Evolutionary conservation across 2,797 vertebrate species (phyloP), one percentile per base, ranked within the genome.

Genomic region (Knipowitschia caucasica): DNA sequence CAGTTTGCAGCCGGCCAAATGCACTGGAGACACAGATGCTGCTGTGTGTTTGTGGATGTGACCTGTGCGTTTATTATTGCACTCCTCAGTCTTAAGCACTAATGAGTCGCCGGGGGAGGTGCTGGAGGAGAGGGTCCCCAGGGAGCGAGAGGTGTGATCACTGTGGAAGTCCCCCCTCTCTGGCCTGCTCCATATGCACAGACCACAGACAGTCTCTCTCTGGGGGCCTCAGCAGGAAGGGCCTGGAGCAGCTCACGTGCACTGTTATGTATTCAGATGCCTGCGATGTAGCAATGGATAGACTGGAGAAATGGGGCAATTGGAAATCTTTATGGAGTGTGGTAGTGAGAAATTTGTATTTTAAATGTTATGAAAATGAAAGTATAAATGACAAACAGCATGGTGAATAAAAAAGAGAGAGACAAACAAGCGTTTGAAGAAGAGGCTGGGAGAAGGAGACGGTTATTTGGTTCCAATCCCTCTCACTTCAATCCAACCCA

Each of bases 61-160:
- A 52, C 30, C 31, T 20, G 14, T 43, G 39, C 56, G 40, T 59
- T 66, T 56, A 69, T 73, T 55, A 52, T 12, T 21, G 20, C 58
- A 50, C 59, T 63, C 46, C 60, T 70, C 24, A 59, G 44, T 64
- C 50, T 30, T 70, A 46, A 36, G 40, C 79, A 72, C 69, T 86
- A 88, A 89, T 87, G 77, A 78, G 80, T 84, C 82, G 79, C 79
- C 69, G 74, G 72, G 78, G 80, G 85, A 86, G 64, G 62, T 56
- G 61, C 40, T 53, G 59, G 43, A 38, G 66, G 51, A 52, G 42
- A 55, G 67, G 59, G 54, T 86, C 85, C 73, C 77, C 50, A 43
- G 81, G 62, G 84, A 71, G 76, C 78, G 57, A 78, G 61, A 61
- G 69, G 56, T 73, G 77, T 83, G 87, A 89, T 89, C 88, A 86